Evolutionary conservation across 2,888 invertebrate genomes (phyloP), one percentile per base, ranked within the genome.

Genomic region (Melinopterus prodromus): DNA sequence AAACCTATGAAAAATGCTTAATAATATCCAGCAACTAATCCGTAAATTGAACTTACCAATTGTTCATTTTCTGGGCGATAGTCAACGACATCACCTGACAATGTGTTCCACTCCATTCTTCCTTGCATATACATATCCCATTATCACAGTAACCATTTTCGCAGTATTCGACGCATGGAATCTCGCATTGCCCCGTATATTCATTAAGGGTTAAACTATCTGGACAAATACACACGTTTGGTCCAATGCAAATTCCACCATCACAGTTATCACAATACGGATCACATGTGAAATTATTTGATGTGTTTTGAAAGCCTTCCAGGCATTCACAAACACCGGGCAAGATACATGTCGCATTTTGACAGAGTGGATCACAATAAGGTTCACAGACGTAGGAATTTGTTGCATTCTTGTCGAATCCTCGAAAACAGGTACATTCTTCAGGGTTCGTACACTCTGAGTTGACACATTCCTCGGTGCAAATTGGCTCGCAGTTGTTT

Each of bases 311-410:
- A 77, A 78, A 83, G 12, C 82, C 80, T 16, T 75, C 80, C 72
- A 88, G 90, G 84, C 92, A 93, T 7, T 89, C 86, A 83, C 93
- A 93, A 0, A 87, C 88, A 82, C 93, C 90, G 0, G 90, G 90
- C 0, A 88, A 86, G 71, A 88, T 88, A 78, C 90, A 90, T 37
- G 89, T 88, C 90, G 91, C 92, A 80, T 89, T 84, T 3, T 87
- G 87, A 38, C 91, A 92, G 80, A 81, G 81, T 74, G 77, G 81
- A 14, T 83, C 82, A 83, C 94, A 94, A 26, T 87, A 86, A 0
- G 94, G 93, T 0, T 90, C 84, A 80, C 93, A 93, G 14, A 37
- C 16, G 15, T 77, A 80, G 35, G 76, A 70, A 74, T 81, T 78
- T 36, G 71, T 78, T 14, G 78, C 6, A 77, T 83, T 83, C 53